Base-by-base conservation (phyloP, 2,113 vertebrate genomes). In the Symphodus melops region DNA sequence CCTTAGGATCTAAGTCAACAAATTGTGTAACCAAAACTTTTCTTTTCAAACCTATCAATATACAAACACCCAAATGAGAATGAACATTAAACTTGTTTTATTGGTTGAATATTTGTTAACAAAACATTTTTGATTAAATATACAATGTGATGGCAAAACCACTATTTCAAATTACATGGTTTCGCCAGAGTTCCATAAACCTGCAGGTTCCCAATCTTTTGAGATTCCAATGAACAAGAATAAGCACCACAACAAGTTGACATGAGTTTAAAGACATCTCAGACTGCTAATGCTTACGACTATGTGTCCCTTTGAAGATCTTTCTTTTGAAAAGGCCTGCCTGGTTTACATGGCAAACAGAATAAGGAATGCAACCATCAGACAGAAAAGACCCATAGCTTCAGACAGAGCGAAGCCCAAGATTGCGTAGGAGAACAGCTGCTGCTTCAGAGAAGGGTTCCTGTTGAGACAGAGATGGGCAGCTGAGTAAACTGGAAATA, bases 321-420 rank as follows among this genome's bases (percentile, higher is more conserved):
- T 10, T 19, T 19, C 48, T n/a, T 51, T 51, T 51, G 55, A 9
- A 55, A 73, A 54, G 13, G 57, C 37, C 65, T 9, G 21, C 49
- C 86, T 93, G 63, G 48, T 96, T 91, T 95, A 99, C 97, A 99
- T 98, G 92, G 98, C 98, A 83, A 99, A 99, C 57, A 99, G 94
- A 91, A 99, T 99, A 86, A 99, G 95, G 95, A 99, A 99, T 88
- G 98, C 97, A 90, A 99, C 97, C 97, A 99, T 99, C 94, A 99
- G 94, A 96, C 97, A 99, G 94, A 99, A 99, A 75, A 99, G 97
- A 95, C 98, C 97, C 98, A 99, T 98, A 90, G 97, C 98, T 95
- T 99, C 98, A 89, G 97, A 99, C 86, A 98, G 95, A 90, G 97
- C 97, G 60, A 99, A 99, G 87, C 97, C 98, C 95, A 99, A 91